Base-by-base conservation (phyloP, 2,888 invertebrate genomes). In the Rhingia campestris region DNA sequence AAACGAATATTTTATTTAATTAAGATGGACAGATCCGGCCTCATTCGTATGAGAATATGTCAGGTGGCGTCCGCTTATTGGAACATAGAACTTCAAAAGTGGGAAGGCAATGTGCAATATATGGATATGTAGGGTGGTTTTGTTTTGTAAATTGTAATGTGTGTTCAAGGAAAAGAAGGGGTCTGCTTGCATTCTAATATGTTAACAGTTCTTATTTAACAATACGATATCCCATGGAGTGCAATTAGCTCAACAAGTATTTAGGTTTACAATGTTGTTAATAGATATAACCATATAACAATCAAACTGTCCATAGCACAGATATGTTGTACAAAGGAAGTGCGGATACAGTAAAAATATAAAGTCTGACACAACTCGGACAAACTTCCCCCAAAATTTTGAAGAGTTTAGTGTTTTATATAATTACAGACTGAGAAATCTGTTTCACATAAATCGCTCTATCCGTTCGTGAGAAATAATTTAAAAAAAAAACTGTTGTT, bases 11-110 rank as follows among this genome's bases (percentile, higher is more conserved):
- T 75, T 53, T 5, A 70, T 84, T 84, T 64, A 76, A 85, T 85
- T 85, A 70, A 81, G 75, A 85, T 85, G 75, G 85, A 85, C 85
- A 85, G 81, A 85, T 85, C 85, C 85, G 85, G 85, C 67, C 85
- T 85, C 81, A 81, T 67, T 81, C 56, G 69, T 59, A 70, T 75
- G 80, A 61, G 79, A 67, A 79, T 80, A 69, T 70, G 58, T 80
- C 80, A 84, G 84, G 80, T 84, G 79, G 80, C 82, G 82, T 82
- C 79, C 79, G 72, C 73, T 74, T 74, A 64, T 45, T 58, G n/a
- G 37, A 67, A 56, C 35, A 56, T 61, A 30, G 58, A 56, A 58
- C 56, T 56, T 69, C 32, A 32, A 39, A 56, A 69, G 41, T 45
- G 33, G 39, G n/a, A 59, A 70, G 9, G 4, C 41, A 9, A 37